These are phyloP conservation scores for Micromesistius poutassou DNA, from an alignment of 2,797 vertebrate genomes.

Conservation along the genomic window DNA sequence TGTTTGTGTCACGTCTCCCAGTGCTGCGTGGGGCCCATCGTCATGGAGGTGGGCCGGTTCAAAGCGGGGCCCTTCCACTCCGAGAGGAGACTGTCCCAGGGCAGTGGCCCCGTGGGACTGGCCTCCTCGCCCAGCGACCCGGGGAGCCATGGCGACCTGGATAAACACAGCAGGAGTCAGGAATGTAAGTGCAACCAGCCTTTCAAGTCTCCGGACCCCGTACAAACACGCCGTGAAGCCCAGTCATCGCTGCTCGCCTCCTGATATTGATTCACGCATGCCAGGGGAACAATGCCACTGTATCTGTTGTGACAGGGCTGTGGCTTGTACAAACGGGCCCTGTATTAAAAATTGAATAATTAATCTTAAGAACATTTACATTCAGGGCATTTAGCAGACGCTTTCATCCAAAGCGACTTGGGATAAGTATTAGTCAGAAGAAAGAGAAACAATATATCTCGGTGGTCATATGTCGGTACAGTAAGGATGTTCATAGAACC, in stretches of 20 bases:
- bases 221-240: not conserved
- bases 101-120: conserved; percentile 67
- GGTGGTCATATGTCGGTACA: too few relatives aligned
- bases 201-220: not conserved
- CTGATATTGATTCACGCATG: not conserved
- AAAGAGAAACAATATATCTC: too few relatives aligned
- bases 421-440: too few relatives aligned
- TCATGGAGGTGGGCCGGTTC: conserved; percentile 89
- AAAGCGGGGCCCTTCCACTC: conserved; percentile 93
- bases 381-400: too few relatives aligned
- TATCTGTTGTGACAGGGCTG: not conserved
- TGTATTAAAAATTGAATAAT: too few relatives aligned
- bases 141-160: conserved; percentile 67
- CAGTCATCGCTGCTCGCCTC: not conserved
- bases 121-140: conserved; percentile 70
- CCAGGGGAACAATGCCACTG: not conserved
- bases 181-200: conserved; percentile 70
- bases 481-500: too few relatives aligned
- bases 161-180: conserved; percentile 68
- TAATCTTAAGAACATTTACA: too few relatives aligned
- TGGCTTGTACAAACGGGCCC: too few relatives aligned
- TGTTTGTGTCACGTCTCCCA: conserved; percentile 47
- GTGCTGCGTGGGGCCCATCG: conserved; percentile 90
- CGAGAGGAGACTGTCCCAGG: conserved; percentile 86
- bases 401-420: too few relatives aligned